Base-by-base conservation (phyloP, 30 jellyfish, hydroid and myxozoan genomes). In the Aurelia sp. region DNA sequence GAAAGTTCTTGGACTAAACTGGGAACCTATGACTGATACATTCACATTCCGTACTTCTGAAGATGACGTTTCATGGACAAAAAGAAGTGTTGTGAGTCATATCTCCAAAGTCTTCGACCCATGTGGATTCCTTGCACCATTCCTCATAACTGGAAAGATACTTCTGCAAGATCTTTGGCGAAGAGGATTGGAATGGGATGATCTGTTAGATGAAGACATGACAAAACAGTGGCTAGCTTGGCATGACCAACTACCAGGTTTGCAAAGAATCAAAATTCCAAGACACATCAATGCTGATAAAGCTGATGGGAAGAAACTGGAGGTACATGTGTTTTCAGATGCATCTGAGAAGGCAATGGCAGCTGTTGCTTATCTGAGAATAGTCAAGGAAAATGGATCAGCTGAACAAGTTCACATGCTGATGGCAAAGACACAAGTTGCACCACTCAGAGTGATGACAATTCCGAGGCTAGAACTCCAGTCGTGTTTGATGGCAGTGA, bases 321-420 rank as follows among this genome's bases (percentile, higher is more conserved):
- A 74, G 74, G 30, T 85, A 38, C 75, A 61, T 72, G 78, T 72
- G 62, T 85, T 85, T 61, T 72, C 71, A 50, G 94, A 85, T 74
- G 90, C 94, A 57, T 72, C 89, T 41, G 94, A 73, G 75, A 65
- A 74, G 63, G 94, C 89, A 48, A 30, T 72, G 81, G 89, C 82
- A 69, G 83, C 90, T 30, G 82, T 40, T 11, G 85, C 89, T 17
- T 85, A 85, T 40, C 16, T 72, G 58, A 59, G 89, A 64, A 20
- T 50, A 73, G 63, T 64, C 53, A 17, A 47, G 67, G 38, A 27
- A 69, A 55, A 22, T 35, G 92, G 92, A 21, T 75, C 86, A 21
- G 87, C 40, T 21, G 79, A 12, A 57, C 17, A 53, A 33, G 30
- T 41, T 1, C 9, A 55, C 48, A 11, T 83, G 78, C 9, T 83